phyloP scores from a whole-genome alignment of 2,797 vertebrate genomes.

The Acomys russatus region DNA sequence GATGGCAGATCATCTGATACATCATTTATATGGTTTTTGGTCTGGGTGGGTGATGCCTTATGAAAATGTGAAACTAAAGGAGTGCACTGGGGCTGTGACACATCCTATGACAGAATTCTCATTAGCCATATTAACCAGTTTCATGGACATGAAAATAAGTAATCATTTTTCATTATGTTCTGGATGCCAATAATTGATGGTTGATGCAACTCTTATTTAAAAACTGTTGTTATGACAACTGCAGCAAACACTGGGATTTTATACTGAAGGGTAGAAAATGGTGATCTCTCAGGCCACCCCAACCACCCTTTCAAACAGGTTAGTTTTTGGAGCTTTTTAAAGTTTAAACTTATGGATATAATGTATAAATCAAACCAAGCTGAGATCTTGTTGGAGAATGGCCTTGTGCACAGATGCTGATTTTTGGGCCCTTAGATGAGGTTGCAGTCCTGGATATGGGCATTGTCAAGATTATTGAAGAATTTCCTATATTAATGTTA shows the following conservation, averaged over 20 bases:
- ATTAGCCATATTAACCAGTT: background rate
- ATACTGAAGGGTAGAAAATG: background rate
- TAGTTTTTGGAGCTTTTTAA: conserved; percentile 59
- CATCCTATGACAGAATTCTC: background rate
- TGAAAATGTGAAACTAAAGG: background rate
- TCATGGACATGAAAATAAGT: background rate
- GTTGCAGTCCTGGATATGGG: too few species aligned
- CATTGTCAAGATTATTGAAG: too few species aligned
- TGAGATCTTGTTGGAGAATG: background rate
- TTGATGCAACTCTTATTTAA: conserved; percentile 68
- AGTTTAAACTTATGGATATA: conserved; percentile 68
- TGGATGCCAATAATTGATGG: conserved; percentile 54
- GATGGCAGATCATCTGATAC: background rate
- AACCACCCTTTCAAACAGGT: conserved; percentile 30
- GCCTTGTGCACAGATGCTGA: too few species aligned
- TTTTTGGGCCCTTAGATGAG: too few species aligned
- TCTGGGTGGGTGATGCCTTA: background rate
- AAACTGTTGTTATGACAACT: conserved; percentile 61
- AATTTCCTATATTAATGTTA: too few species aligned
- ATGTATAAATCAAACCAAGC: conserved; percentile 67
- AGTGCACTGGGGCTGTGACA: background rate
- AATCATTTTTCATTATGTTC: conserved; percentile 46
- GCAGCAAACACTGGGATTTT: conserved; percentile 20
- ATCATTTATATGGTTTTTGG: background rate
- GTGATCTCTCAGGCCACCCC: background rate